Percentiles rank a stretch among this genome's conserved stretches.
Conservation (phyloP, 2,888 invertebrate genomes). For the Plebejus anna region DNA sequence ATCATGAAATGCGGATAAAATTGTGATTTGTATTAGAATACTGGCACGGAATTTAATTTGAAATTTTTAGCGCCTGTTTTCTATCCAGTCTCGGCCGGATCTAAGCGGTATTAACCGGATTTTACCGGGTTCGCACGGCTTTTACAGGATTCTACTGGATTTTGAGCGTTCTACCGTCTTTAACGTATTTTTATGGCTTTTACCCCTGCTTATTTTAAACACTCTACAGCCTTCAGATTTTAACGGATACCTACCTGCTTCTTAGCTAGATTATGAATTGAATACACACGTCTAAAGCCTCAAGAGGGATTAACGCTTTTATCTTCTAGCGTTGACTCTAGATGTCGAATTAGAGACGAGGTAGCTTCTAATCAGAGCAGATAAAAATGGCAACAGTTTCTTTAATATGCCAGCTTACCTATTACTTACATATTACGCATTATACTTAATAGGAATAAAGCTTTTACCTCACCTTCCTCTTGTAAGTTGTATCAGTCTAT, state of each 20-base stretch:
- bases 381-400: not conserved
- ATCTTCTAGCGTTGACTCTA: not conserved
- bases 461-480: no score
- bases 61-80: not conserved
- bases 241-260: not conserved
- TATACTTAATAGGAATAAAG: no score
- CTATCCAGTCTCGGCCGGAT: not conserved
- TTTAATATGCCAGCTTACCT: not conserved
- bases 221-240: not conserved
- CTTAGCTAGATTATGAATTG: not conserved
- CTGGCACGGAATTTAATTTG: slow-evolving; percentile 43
- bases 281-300: not conserved
- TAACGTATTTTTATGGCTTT: not conserved
- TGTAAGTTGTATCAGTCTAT: no score
- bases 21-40: slow-evolving; percentile 75
- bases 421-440: no score
- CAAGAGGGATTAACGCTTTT: not conserved
- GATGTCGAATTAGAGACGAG: not conserved
- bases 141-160: not conserved
- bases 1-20: slow-evolving; percentile 73
- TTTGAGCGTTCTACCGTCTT: not conserved
- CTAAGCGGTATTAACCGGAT: not conserved
- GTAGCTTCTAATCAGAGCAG: not conserved
- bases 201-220: not conserved
- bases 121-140: not conserved